Conservation (phyloP, 2,797 vertebrate species). For the Phalloptychus januarius region DNA sequence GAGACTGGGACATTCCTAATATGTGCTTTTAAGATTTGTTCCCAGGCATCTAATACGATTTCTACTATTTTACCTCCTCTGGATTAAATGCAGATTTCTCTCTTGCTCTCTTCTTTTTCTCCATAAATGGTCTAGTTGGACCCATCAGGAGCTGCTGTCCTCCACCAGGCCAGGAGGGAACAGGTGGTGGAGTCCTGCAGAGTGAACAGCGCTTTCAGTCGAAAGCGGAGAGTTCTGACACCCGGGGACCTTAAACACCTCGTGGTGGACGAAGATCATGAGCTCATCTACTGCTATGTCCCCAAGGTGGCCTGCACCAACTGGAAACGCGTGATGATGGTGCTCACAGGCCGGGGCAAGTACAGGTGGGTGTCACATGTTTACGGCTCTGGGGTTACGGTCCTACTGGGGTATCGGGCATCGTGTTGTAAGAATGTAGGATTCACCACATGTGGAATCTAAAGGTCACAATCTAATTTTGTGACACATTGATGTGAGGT, state of each 20-base stretch:
- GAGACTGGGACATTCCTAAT: background rate
- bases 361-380: constrained; percentile 78
- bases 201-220: constrained; percentile 85
- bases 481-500: background rate
- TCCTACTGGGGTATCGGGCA: background rate
- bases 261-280: constrained; percentile 96
- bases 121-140: constrained; percentile 79
- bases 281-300: constrained; percentile 98
- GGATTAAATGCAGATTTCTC: background rate
- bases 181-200: constrained; percentile 90
- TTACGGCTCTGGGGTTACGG: background rate
- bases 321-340: constrained; percentile 99
- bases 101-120: background rate
- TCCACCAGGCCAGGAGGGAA: constrained; percentile 93
- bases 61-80: background rate
- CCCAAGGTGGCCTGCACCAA: constrained; percentile 99
- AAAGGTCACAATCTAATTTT: background rate
- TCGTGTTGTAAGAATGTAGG: background rate
- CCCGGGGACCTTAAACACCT: constrained; percentile 94
- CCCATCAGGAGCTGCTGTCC: constrained; percentile 85
- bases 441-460: background rate
- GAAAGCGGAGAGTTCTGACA: constrained; percentile 91
- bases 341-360: constrained; percentile 91
- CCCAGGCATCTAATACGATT: background rate
- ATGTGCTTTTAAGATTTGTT: background rate